Evolutionary conservation across 92 coral and sea anemone genomes (phyloP).

Genomic region (Epizoanthus illoricatus): DNA sequence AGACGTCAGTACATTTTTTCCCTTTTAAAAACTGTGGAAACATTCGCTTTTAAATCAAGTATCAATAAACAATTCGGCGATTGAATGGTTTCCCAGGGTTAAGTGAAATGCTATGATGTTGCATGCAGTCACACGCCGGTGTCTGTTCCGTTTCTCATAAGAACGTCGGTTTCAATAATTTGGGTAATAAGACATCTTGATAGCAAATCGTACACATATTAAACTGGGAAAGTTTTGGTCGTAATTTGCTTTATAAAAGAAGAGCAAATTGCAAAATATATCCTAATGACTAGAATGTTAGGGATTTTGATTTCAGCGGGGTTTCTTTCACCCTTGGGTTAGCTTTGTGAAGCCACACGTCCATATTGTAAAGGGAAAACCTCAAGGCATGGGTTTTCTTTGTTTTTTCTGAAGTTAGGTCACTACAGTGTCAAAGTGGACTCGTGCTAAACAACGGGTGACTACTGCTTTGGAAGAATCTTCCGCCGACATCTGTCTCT

Average conservation of each 20-base stretch:
- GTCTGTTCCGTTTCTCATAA: slow-evolving; percentile 31
- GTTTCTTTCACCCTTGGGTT: slow-evolving; percentile 10
- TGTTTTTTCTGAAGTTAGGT: background rate
- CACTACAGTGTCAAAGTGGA: background rate
- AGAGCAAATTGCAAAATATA: slow-evolving; percentile 16
- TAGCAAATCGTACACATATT: background rate
- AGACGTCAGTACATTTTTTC: background rate
- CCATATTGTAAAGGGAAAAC: slow-evolving; percentile 18
- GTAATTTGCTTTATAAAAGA: slow-evolving; percentile 1
- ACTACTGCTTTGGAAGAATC: background rate
- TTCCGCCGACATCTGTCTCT: slow-evolving; percentile 7
- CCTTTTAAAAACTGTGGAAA: background rate
- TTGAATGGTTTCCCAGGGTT: slow-evolving; percentile 31
- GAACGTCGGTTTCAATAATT: background rate
- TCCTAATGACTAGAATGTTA: slow-evolving; percentile 18
- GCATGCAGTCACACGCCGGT: background rate
- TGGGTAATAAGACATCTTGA: slow-evolving; percentile 6
- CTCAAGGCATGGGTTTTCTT: background rate
- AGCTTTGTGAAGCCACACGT: slow-evolving; percentile 15
- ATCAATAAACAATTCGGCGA: slow-evolving; percentile 31
- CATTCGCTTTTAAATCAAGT: slow-evolving; percentile 12
- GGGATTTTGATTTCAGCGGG: slow-evolving; percentile 37
- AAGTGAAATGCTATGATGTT: slow-evolving; percentile 26
- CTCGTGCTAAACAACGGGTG: slow-evolving; percentile 6
- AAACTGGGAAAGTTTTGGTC: slow-evolving; percentile 14